Percentiles rank a stretch among this genome's conserved stretches.
Conservation (phyloP, 2,113 vertebrate genomes). For the Onychostruthus taczanowskii region DNA sequence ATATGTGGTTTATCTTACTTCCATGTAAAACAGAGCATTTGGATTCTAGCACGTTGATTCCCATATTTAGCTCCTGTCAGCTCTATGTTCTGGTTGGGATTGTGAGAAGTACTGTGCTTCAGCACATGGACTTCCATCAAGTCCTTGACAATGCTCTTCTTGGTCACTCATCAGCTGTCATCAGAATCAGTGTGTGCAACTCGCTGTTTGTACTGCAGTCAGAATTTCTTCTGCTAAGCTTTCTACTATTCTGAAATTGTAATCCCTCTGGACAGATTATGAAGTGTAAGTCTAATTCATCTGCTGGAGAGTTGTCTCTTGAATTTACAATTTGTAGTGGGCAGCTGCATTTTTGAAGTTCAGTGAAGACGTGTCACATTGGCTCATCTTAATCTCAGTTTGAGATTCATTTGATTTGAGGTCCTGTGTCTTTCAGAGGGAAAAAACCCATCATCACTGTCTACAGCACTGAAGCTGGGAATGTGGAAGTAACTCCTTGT, state of each 20-base stretch:
- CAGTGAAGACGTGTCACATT: background rate
- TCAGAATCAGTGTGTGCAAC: background rate
- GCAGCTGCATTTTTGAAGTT: background rate
- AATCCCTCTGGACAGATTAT: background rate
- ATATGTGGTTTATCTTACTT: background rate
- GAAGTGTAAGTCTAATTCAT: background rate
- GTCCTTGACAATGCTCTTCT: background rate
- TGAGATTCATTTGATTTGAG: background rate
- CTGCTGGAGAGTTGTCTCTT: background rate
- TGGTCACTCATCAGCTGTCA: background rate
- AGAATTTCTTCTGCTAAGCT: background rate
- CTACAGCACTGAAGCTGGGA: background rate
- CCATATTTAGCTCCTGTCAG: background rate
- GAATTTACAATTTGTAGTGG: background rate
- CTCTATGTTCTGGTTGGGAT: background rate
- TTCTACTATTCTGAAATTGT: background rate
- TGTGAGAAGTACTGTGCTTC: background rate
- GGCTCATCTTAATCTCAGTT: background rate
- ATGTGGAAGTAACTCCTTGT: background rate
- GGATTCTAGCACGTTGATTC: background rate
- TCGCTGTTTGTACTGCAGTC: background rate
- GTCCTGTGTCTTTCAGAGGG: background rate
- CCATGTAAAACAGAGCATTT: background rate
- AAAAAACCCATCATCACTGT: rapidly evolving
- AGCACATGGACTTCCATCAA: background rate